Evolutionary conservation across 2,888 invertebrate species (phyloP).

Genomic region (Synanthedon andrenaeformis): DNA sequence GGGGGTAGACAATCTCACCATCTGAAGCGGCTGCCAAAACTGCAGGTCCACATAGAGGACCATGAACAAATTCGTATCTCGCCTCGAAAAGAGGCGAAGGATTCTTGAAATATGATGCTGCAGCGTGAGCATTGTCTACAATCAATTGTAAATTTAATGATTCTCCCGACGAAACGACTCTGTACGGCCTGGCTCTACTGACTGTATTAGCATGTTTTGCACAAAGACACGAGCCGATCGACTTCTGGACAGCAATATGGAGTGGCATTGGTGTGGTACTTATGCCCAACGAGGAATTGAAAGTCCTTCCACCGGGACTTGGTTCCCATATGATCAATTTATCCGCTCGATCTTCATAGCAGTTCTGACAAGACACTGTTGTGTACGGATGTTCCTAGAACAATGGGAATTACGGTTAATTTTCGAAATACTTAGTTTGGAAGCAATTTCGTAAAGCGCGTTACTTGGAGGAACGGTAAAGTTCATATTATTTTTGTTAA

Average conservation of each 20-base stretch:
- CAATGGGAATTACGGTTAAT: constrained; percentile 3
- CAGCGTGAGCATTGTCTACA: constrained; percentile 87
- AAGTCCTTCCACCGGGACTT: constrained; percentile 37
- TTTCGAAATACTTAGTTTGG: neutral
- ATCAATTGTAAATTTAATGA: constrained; percentile 84
- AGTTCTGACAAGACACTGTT: constrained; percentile 84
- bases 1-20: constrained; percentile 89
- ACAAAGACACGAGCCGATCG: constrained; percentile 81
- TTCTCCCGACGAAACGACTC: constrained; percentile 83
- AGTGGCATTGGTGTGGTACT: constrained; percentile 65
- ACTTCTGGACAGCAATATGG: constrained; percentile 75
- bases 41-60: constrained; percentile 88
- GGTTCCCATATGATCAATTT: constrained; percentile 86
- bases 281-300: constrained; percentile 35
- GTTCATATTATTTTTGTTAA: neutral
- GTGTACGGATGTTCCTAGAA: constrained; percentile 80
- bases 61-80: constrained; percentile 89
- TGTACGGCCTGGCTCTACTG: constrained; percentile 70
- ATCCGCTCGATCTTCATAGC: constrained; percentile 88
- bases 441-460: neutral
- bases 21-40: constrained; percentile 83
- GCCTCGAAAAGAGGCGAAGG: constrained; percentile 87
- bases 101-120: constrained; percentile 89
- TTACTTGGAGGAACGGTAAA: neutral
- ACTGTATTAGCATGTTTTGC: constrained; percentile 72